phyloP scores from a whole-genome alignment of 2,888 invertebrate species.

The Schizotus pectinicornis region DNA sequence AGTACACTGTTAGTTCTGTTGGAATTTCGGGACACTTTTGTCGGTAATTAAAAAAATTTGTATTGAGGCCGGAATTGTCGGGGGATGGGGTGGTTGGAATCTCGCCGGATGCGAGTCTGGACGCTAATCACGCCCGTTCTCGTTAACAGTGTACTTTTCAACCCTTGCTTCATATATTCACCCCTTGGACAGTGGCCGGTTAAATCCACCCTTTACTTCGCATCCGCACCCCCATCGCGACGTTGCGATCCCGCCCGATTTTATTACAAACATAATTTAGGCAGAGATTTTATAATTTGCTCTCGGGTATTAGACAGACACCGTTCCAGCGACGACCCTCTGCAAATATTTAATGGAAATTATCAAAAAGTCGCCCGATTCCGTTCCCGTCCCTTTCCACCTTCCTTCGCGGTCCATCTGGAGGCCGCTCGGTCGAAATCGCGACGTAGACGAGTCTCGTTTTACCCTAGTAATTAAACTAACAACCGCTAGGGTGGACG shows the following conservation, averaged over 20 bases:
- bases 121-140: constrained; percentile 50
- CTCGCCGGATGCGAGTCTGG: constrained; percentile 36
- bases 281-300: constrained; percentile 37
- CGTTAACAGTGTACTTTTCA: constrained; percentile 52
- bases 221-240: constrained; percentile 41
- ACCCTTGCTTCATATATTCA: constrained; percentile 58
- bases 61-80: background rate
- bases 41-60: background rate
- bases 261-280: constrained; percentile 38
- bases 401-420: background rate
- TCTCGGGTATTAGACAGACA: constrained; percentile 10
- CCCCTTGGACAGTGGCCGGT: constrained; percentile 57
- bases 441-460: constrained; percentile 42
- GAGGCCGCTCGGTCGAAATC: constrained; percentile 42
- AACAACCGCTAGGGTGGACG: constrained; percentile 54
- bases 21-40: background rate
- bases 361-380: background rate
- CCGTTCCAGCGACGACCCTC: constrained; percentile 35
- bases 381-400: background rate
- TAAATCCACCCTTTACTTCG: constrained; percentile 52
- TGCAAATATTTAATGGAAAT: constrained; percentile 20
- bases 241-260: constrained; percentile 29
- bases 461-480: constrained; percentile 57
- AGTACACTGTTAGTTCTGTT: background rate
- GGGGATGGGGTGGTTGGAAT: background rate